Base-by-base conservation (phyloP, 2,797 vertebrate species). In the Malurus splendens region DNA sequence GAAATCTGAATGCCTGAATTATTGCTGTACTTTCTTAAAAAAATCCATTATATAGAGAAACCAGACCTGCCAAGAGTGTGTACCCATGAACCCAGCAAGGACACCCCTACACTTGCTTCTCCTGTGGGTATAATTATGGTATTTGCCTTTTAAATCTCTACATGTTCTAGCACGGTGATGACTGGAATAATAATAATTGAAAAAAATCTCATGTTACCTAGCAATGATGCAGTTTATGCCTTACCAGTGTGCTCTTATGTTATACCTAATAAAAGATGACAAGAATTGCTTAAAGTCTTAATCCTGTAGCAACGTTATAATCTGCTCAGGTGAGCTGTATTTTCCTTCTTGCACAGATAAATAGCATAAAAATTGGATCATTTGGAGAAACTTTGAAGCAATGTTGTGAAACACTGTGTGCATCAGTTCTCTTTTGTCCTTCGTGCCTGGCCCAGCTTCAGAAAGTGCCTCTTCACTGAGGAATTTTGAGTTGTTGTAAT, bases 271-370 rank as follows among this genome's bases (percentile, higher is more conserved):
- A 78, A 92, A 94, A 91, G 51, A 76, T 71, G 87, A 91, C 86
- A 94, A 82, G 89, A 62, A 72, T 90, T 85, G 62, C 62, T 93
- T 83, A 61, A 94, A 81, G 73, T 91, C 77, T 95, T 91, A 93
- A 89, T 94, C 86, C 61, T 64, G 81, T 64, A 89, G 65, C 91
- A 87, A 36, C 27, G 14, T 51, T 82, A 8, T 68, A 92, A 89
- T 90, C 85, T 92, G 16, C 41, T 66, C 64, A 32, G 51, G 41
- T 94, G 83, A 94, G 57, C 57, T 82, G 59, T 64, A 61, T 93
- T 93, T 95, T 88, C 75, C 76, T 68, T 82, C n/a, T 83, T 89
- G 64, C 60, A 54, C 64, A 73, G 73, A 89, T 64, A 94, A 93
- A 82, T 36, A 73, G 51, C 78, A 61, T 75, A 79, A 82, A 91